Conservation (phyloP, 1,140 invertebrate genomes). For the Argopecten irradians region DNA sequence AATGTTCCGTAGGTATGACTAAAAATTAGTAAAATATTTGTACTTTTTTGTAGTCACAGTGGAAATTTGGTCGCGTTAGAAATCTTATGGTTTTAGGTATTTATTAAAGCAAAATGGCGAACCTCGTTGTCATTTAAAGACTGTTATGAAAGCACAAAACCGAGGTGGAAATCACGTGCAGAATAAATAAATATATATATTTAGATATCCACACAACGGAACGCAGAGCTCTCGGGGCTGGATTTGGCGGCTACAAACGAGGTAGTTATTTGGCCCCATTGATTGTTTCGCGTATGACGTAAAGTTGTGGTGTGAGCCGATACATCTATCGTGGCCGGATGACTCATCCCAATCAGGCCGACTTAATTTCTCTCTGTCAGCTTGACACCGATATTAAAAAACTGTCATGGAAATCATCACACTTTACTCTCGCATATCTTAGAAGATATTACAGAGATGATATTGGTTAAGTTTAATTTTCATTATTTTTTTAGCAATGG, state of each 20-base stretch:
- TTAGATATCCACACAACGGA: background rate
- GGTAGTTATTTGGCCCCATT: slow-evolving; percentile 15
- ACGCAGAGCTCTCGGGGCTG: background rate
- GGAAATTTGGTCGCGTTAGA: background rate
- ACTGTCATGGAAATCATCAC: background rate
- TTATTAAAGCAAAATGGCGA: slow-evolving; percentile 2
- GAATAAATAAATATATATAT: background rate
- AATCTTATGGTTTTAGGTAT: background rate
- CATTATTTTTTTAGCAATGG: background rate
- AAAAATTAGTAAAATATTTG: background rate
- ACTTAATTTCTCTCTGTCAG: background rate
- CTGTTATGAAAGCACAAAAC: background rate
- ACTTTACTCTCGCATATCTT: background rate
- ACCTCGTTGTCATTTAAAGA: background rate
- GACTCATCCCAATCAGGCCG: background rate
- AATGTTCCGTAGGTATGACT: background rate
- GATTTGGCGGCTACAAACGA: slow-evolving; percentile 15
- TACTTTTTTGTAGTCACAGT: background rate
- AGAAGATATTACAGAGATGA: background rate
- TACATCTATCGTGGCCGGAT: background rate
- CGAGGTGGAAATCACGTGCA: background rate
- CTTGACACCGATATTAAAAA: background rate
- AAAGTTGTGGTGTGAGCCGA: slow-evolving; percentile 14
- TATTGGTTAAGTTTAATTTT: no score
- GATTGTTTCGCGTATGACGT: background rate